Base-by-base conservation (phyloP, 1,140 invertebrate species). In the Bombyx mori region DNA sequence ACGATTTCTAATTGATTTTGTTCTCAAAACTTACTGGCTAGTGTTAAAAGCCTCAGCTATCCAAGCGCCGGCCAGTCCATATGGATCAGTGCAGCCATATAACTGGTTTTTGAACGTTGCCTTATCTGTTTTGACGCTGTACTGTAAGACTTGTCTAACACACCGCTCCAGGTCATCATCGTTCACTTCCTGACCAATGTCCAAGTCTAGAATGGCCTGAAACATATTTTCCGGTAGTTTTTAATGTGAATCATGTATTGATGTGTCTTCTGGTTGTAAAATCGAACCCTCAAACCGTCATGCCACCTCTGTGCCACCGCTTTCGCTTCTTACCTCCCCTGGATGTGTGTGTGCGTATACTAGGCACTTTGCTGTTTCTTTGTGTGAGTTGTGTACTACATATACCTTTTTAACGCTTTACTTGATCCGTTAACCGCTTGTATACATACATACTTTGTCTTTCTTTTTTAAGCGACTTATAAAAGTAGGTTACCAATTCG, bases 11-110 rank as follows among this genome's bases (percentile, higher is more conserved):
- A 51, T 18, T 18, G 8, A 51, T 18, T 18, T 18, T 18, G n/a
- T 51, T 18, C 18, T 10, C 50, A 56, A 60, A 54, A 81, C 88
- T 90, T 89, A 94, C 93, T 93, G 91, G 84, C 93, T 94, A 7
- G 94, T 94, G 69, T 95, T 96, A 56, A 95, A 89, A 5, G 92
- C 91, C 61, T 95, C 94, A 2, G 93, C 90, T 35, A 95, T 82
- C 90, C 92, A 94, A 9, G 93, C 88, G 6, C 92, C 94, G n/a
- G 90, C 91, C 46, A 95, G 71, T 7, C 93, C 94, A 70, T 92
- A 94, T 6, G 90, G 89, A 76, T 96, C 94, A 1, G 91, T 78
- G 18, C 91, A 93, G n/a, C 91, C 92, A 69, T 92, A 95, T 3
- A 95, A 85, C 76, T 95, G 94, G 88, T 95, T 96, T 63, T 92